Conservation (phyloP, 2,113 vertebrate genomes). For the Poeciliopsis occidentalis region DNA sequence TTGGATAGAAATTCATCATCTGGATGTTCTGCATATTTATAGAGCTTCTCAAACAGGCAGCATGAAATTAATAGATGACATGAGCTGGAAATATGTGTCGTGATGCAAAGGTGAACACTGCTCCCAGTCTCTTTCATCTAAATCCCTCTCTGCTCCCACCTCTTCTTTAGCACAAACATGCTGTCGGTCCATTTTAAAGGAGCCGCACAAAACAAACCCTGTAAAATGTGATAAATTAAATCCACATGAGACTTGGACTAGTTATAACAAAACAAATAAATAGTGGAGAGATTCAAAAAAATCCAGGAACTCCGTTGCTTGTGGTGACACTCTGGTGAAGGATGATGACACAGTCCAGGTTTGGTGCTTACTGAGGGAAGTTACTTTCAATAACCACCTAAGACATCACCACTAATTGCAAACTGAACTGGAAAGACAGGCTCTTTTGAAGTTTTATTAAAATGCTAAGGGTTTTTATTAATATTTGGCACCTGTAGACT, state of each 20-base stretch:
- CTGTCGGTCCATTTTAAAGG: slow-evolving; percentile 37
- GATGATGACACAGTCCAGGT: slow-evolving; percentile 36
- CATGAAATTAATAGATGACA: slow-evolving; percentile 57
- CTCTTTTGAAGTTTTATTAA: slow-evolving; percentile 31
- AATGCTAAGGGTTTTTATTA: neutral
- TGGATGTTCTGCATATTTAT: slow-evolving; percentile 67
- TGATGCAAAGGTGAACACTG: slow-evolving; percentile 48
- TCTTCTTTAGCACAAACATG: slow-evolving; percentile 25
- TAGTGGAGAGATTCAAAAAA: neutral
- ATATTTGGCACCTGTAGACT: neutral
- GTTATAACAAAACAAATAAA: slow-evolving; percentile 15
- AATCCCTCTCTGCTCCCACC: slow-evolving; percentile 24
- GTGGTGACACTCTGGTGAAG: slow-evolving; percentile 20
- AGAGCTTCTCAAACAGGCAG: slow-evolving; percentile 55
- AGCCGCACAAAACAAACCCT: slow-evolving; percentile 31
- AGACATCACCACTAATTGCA: too few relatives aligned
- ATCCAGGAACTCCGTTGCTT: slow-evolving; percentile 17
- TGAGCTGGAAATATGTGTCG: slow-evolving; percentile 23
- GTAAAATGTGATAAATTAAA: slow-evolving; percentile 49
- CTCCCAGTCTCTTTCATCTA: slow-evolving; percentile 47
- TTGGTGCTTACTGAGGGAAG: too few relatives aligned
- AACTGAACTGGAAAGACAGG: neutral
- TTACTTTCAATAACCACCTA: too few relatives aligned
- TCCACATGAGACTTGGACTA: slow-evolving; percentile 40
- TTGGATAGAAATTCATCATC: slow-evolving; percentile 53